Evolutionary conservation across 2,888 invertebrate species (phyloP), one percentile per base, ranked within the genome.

Genomic region (Diarsia rubi): DNA sequence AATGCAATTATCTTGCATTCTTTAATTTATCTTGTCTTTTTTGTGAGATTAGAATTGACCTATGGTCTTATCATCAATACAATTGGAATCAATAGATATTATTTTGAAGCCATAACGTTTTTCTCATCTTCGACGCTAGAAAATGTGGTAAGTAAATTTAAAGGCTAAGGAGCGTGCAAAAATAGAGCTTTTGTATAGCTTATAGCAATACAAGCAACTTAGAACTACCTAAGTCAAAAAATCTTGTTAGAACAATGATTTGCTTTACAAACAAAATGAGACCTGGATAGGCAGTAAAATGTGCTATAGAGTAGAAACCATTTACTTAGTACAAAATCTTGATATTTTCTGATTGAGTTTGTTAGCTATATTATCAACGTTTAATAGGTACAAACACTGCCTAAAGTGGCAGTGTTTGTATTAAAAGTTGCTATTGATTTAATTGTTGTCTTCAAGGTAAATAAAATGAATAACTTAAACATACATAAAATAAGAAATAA

Each of bases 401-500:
- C 27, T n/a, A n/a, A n/a, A n/a, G n/a, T n/a, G n/a, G n/a, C n/a
- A n/a, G n/a, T n/a, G n/a, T n/a, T n/a, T n/a, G n/a, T n/a, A n/a
- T n/a, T n/a, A n/a, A n/a, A n/a, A n/a, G n/a, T n/a, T n/a, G n/a
- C n/a, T n/a, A n/a, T 60, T 67, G 65, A 57, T 82, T 49, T 27
- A 19, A 75, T 66, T 73, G 57, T 77, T 70, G 69, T 76, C 60
- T 70, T 70, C 72, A 69, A 83, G 62, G 69, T 75, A 80, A 75
- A 78, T 75, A 69, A 86, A 73, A 75, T 67, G 44, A 74, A 80
- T 75, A 69, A 72, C n/a, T 69, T 78, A 74, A n/a, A 44, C 84
- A 78, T 68, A 77, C 68, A 76, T 73, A 52, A 67, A 69, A 60
- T 24, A 0, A 21, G 24, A 62, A 67, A 72, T 79, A 76, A 63